Conservation (phyloP, 1,140 invertebrate species). For the Sesamia nonagrioides region DNA sequence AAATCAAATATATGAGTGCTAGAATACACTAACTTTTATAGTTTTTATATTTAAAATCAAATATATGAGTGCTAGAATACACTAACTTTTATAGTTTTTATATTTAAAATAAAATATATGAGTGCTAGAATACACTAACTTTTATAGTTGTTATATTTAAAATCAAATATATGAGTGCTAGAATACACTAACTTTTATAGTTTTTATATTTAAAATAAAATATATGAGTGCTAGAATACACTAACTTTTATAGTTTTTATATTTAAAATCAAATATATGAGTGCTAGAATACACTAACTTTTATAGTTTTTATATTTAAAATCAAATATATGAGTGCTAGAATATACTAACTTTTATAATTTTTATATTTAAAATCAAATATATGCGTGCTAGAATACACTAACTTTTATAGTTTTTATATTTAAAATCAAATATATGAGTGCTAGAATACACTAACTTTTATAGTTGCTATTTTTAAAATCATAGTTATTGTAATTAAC, state of each 20-base stretch:
- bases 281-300: constrained; percentile 42
- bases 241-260: too few species aligned
- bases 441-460: constrained; percentile 39
- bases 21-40: constrained; percentile 13
- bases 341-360: not conserved
- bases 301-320: too few species aligned
- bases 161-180: constrained; percentile 56
- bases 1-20: constrained; percentile 54
- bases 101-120: constrained; percentile 52
- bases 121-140: constrained; percentile 44
- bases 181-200: not conserved
- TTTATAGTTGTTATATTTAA: too few species aligned
- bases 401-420: too few species aligned
- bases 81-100: too few species aligned
- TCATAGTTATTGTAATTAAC: too few species aligned
- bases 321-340: constrained; percentile 56
- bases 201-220: not conserved
- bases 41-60: not conserved
- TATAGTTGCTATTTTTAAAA: too few species aligned
- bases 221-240: constrained; percentile 57
- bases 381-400: constrained; percentile 56
- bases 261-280: constrained; percentile 52
- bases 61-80: constrained; percentile 57
- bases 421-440: constrained; percentile 52
- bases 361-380: not conserved